These are phyloP conservation scores for Platycheirus rosarum DNA, from an alignment of 2,888 invertebrate species.

Conservation along the genomic window DNA sequence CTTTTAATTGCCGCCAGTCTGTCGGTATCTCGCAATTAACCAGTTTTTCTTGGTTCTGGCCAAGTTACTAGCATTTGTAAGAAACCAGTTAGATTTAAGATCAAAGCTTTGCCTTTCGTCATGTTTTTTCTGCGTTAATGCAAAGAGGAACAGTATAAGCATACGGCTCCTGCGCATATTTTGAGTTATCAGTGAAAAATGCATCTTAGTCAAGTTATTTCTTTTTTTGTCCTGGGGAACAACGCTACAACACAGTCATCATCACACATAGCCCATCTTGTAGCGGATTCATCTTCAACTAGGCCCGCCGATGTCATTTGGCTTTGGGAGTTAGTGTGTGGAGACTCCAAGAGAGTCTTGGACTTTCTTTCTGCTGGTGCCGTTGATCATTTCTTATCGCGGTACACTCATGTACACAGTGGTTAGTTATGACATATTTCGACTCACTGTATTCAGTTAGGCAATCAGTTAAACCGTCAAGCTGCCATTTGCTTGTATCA, in stretches of 20 bases:
- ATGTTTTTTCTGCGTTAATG: slow-evolving; percentile 25
- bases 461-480: slow-evolving; percentile 73
- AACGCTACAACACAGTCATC: slow-evolving; percentile 24
- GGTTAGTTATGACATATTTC: slow-evolving; percentile 77
- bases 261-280: slow-evolving; percentile 17
- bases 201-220: slow-evolving; percentile 11
- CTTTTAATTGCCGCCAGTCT: slow-evolving; percentile 25
- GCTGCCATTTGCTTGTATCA: slow-evolving; percentile 70
- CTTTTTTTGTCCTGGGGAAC: not conserved
- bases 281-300: slow-evolving; percentile 20
- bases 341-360: slow-evolving; percentile 42
- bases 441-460: slow-evolving; percentile 74
- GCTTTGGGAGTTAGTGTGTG: slow-evolving; percentile 50
- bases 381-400: slow-evolving; percentile 69
- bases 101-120: slow-evolving; percentile 18
- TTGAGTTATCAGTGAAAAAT: slow-evolving; percentile 50
- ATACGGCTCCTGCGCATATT: slow-evolving; percentile 28
- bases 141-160: slow-evolving; percentile 32
- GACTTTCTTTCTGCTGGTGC: slow-evolving; percentile 41
- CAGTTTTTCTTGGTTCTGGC: slow-evolving; percentile 35
- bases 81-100: slow-evolving; percentile 28
- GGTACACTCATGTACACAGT: slow-evolving; percentile 72
- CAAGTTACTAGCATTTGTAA: not conserved
- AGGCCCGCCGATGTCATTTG: slow-evolving; percentile 46
- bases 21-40: slow-evolving; percentile 42